Conservation (phyloP, 2,113 vertebrate genomes). For the Pachyramphus minor region DNA sequence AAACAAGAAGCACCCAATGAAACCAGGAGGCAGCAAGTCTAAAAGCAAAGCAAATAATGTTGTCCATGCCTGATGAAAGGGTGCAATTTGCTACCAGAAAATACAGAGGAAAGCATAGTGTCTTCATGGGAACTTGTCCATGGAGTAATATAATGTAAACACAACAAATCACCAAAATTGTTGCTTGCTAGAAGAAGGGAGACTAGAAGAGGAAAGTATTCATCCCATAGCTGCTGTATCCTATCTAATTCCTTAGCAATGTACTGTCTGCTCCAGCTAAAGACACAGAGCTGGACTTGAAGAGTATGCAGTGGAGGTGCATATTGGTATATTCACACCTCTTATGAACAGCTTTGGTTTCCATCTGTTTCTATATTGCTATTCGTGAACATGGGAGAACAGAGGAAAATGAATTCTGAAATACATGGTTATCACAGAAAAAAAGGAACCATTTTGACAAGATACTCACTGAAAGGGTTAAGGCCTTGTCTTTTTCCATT, state of each 20-base stretch:
- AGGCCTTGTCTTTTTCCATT: constrained; percentile 88
- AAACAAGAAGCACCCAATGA: background rate
- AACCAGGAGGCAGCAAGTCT: background rate
- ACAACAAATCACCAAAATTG: background rate
- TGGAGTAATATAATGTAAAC: background rate
- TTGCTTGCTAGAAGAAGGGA: background rate
- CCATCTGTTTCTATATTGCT: background rate
- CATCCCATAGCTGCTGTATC: background rate
- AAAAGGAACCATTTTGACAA: constrained; percentile 43
- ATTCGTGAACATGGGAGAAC: background rate
- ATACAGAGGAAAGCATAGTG: background rate
- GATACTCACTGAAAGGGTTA: constrained; percentile 89
- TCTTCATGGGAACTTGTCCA: background rate
- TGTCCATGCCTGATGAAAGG: background rate
- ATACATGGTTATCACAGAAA: background rate
- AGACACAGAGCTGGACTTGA: background rate
- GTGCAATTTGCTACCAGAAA: background rate
- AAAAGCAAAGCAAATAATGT: background rate
- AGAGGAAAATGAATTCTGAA: background rate
- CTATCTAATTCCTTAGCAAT: background rate
- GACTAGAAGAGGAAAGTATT: background rate
- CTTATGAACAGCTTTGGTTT: background rate
- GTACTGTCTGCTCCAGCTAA: background rate
- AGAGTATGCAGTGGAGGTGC: background rate
- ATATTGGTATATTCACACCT: background rate